These are phyloP conservation scores for Patiria miniata DNA, from an alignment of 35 echinoderm and acorn worm species.

Conservation along the genomic window DNA sequence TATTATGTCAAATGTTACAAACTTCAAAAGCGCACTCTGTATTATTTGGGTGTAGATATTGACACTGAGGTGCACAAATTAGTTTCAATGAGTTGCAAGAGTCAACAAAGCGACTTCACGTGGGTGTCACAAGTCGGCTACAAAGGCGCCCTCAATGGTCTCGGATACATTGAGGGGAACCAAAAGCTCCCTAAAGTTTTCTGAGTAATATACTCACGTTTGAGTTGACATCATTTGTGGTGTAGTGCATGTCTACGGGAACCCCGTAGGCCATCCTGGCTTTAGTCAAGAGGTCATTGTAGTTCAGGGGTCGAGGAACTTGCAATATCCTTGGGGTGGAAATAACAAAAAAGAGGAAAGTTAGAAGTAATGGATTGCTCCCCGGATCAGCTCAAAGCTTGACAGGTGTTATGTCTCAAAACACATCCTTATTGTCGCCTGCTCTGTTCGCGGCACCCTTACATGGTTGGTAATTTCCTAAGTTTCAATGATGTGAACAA, in stretches of 20 bases:
- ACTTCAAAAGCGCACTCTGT: too few species aligned
- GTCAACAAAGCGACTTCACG: too few species aligned
- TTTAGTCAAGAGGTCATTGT: slow-evolving; percentile 55
- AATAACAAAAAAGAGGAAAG: neutral
- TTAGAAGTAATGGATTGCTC: neutral
- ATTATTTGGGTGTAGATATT: too few species aligned
- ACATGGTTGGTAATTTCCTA: neutral
- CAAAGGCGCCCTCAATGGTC: too few species aligned
- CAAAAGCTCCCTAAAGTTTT: too few species aligned
- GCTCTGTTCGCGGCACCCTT: neutral
- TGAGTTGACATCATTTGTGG: slow-evolving; percentile 55
- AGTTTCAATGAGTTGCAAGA: too few species aligned
- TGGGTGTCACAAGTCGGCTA: too few species aligned
- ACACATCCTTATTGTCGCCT: neutral
- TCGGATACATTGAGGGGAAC: too few species aligned
- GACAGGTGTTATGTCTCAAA: slow-evolving; percentile 4
- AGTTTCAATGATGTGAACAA: too few species aligned
- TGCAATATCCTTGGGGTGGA: slow-evolving; percentile 38
- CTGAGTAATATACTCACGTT: slow-evolving; percentile 42
- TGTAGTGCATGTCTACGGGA: slow-evolving; percentile 51
- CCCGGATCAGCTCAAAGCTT: neutral
- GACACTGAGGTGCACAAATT: too few species aligned
- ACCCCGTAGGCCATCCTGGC: slow-evolving; percentile 53
- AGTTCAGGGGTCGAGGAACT: slow-evolving; percentile 55
- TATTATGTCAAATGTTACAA: too few species aligned